Percentiles rank a stretch among this genome's conserved stretches.
These are phyloP conservation scores for Synaphobranchus kaupii DNA, from an alignment of 2,797 vertebrate genomes.

Conservation along the genomic window DNA sequence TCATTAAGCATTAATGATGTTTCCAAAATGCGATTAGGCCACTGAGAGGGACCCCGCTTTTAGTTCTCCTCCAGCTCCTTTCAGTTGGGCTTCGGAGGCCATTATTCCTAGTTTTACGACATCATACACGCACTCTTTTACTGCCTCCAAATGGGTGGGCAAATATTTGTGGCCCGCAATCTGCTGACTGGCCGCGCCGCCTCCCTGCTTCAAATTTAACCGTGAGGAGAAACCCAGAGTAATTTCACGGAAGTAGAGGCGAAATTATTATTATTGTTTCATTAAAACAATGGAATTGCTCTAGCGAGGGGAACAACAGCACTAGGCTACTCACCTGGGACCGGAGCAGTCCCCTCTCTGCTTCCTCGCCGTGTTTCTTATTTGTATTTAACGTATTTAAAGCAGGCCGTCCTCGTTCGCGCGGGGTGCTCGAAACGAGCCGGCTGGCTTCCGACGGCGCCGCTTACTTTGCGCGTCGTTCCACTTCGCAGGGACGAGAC, in stretches of 20 bases:
- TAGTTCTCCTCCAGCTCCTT: constrained; percentile 36
- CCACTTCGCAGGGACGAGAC: not conserved
- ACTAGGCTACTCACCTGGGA: not conserved
- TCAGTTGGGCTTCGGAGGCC: constrained; percentile 35
- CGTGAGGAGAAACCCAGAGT: not conserved
- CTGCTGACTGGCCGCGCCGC: constrained; percentile 21
- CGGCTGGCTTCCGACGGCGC: not conserved
- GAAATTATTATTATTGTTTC: constrained; percentile 12
- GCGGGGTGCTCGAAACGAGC: too few relatives aligned
- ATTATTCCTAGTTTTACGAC: constrained; percentile 39
- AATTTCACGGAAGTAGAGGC: not conserved
- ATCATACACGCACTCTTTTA: constrained; percentile 39
- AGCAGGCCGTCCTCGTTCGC: not conserved
- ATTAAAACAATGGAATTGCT: not conserved
- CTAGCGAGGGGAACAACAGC: too few relatives aligned
- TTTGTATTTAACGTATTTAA: not conserved
- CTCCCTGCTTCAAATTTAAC: constrained; percentile 28
- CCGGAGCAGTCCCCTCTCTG: not conserved
- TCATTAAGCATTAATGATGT: constrained; percentile 57
- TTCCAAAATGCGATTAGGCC: constrained; percentile 50
- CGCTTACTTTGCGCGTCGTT: not conserved
- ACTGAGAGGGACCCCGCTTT: constrained; percentile 41
- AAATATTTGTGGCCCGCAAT: constrained; percentile 31
- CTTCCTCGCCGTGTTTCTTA: not conserved
- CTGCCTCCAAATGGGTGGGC: constrained; percentile 33